Conservation (phyloP, 2,888 invertebrate genomes). For the Polydrusus pterygomalis region DNA sequence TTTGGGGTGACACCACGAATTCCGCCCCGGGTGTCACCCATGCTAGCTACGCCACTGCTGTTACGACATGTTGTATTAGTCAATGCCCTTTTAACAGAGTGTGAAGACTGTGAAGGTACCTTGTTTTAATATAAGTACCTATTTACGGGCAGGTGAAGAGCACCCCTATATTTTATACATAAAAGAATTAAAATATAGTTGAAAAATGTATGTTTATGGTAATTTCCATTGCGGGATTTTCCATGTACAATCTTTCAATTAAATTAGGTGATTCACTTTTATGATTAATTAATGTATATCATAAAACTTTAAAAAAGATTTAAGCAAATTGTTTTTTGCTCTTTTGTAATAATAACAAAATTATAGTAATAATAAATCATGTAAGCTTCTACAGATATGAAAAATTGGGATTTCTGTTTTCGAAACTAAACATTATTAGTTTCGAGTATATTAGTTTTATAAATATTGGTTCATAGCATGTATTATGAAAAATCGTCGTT, state of each 20-base stretch:
- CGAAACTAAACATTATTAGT: slow-evolving; percentile 20
- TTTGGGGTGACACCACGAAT: too few relatives aligned
- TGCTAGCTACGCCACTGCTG: too few relatives aligned
- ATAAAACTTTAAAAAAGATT: slow-evolving; percentile 25
- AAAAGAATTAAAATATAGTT: not conserved
- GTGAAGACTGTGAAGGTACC: too few relatives aligned
- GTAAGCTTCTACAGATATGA: slow-evolving; percentile 8
- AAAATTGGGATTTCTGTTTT: slow-evolving; percentile 26
- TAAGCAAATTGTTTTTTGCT: slow-evolving; percentile 22
- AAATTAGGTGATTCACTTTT: slow-evolving; percentile 25
- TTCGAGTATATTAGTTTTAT: slow-evolving; percentile 26
- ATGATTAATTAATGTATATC: slow-evolving; percentile 31
- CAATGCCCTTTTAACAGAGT: too few relatives aligned
- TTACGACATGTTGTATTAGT: too few relatives aligned
- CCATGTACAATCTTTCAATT: not conserved
- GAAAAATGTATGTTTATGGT: too few relatives aligned
- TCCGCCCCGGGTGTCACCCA: too few relatives aligned
- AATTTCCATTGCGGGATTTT: not conserved
- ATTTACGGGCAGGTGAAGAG: too few relatives aligned
- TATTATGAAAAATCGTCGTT: slow-evolving; percentile 24
- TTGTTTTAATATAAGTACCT: too few relatives aligned
- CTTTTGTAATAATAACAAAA: slow-evolving; percentile 26
- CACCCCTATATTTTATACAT: too few relatives aligned
- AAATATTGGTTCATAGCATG: slow-evolving; percentile 18
- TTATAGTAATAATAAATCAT: slow-evolving; percentile 32